Conservation (phyloP, 2,888 invertebrate species). For the Leucophenga montana region DNA sequence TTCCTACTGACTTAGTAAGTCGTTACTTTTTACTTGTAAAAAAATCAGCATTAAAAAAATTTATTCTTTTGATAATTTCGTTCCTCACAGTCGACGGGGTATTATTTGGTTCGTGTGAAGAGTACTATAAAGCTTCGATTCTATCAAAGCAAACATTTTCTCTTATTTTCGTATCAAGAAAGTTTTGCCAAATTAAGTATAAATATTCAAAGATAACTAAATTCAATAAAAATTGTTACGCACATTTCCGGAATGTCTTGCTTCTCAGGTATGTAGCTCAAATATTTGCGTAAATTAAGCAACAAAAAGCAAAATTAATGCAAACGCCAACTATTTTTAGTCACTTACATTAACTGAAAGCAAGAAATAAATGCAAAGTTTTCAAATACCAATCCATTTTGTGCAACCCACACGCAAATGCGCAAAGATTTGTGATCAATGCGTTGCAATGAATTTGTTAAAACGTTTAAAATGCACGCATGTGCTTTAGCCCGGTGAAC, state of each 20-base stretch:
- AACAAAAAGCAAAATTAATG: not conserved
- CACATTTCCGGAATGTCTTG: constrained; percentile 7
- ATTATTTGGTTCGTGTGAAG: too few species aligned
- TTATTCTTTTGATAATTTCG: too few species aligned
- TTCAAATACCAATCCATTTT: constrained; percentile 57
- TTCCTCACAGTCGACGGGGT: too few species aligned
- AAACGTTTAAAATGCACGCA: constrained; percentile 30
- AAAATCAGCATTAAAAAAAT: too few species aligned
- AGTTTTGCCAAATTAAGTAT: too few species aligned
- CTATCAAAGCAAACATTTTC: too few species aligned
- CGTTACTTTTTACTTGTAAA: too few species aligned
- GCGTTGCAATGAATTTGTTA: constrained; percentile 24
- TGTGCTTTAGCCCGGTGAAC: constrained; percentile 2
- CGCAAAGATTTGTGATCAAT: constrained; percentile 45
- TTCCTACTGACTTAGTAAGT: too few species aligned
- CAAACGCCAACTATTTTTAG: constrained; percentile 1
- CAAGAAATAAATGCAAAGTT: constrained; percentile 35
- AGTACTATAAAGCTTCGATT: too few species aligned
- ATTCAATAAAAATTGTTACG: not conserved
- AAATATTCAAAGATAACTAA: not conserved
- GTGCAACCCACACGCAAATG: constrained; percentile 58
- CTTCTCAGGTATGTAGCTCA: not conserved
- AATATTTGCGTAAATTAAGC: constrained; percentile 10
- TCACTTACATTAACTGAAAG: constrained; percentile 2
- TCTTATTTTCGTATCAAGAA: too few species aligned